Base-by-base conservation (phyloP, 2,888 invertebrate genomes). In the Drosophila birchii region DNA sequence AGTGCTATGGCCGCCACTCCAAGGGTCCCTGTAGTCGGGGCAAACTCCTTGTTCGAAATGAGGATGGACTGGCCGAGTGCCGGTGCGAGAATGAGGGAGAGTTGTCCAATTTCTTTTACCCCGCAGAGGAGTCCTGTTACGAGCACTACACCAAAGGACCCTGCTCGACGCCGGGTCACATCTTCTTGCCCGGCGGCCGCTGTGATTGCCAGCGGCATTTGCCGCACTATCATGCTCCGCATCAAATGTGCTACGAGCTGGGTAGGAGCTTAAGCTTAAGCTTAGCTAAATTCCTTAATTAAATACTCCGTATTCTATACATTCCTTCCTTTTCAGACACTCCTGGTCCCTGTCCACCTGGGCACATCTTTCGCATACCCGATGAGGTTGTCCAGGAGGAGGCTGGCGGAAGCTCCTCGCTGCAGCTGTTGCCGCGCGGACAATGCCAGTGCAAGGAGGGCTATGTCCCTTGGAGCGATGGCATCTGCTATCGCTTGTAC, bases 141-240 rank as follows among this genome's bases (percentile, higher is more conserved):
- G 95, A 96, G 78, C 96, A 96, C 90, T 97, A 95, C 91, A 96
- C 96, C 0, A 94, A 94, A 77, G 97, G 97, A 0, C 97, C 97
- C 0, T 97, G 97, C 88, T 94, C 94, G 64, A 95, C 95, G 78
- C 94, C 93, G 9, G 97, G 97, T 0, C 95, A 96, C 90, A 92
- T 97, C 61, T 97, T 96, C 92, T 92, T 97, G 57, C 97, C 97
- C 0, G 94, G 94, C 18, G 94, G 95, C 3, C 94, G 92, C 26
- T 97, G 97, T 84, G 96, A 96, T 58, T 97, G 97, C 86, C 94
- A 95, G 79, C 83, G 93, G 0, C 94, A 94, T 76, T 91, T 97
- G 78, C 96, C 96, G 1, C 96, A 97, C 88, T 97, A 95, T 90
- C 94, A 97, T 85, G 94, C 94, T 44, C 93, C 93, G 0, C 96